Conservation (phyloP, 2,888 invertebrate species). For the Noctua pronuba region DNA sequence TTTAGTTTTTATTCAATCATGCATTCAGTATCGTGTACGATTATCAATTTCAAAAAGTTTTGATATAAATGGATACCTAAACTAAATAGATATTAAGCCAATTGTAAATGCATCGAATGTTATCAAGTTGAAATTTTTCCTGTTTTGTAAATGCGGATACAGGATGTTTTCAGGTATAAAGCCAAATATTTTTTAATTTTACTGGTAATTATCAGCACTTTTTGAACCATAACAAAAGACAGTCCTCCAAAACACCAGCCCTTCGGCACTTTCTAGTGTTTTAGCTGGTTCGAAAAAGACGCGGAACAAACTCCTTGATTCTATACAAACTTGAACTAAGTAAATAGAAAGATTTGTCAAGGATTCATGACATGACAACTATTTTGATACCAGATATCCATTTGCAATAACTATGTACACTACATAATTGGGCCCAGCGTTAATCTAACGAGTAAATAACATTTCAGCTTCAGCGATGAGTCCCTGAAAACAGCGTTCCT, state of each 20-base stretch:
- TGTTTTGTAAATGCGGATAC: not conserved
- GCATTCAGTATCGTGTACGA: not conserved
- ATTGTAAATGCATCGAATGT: not conserved
- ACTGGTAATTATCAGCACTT: not conserved
- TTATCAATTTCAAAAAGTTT: not conserved
- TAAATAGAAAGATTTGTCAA: not conserved
- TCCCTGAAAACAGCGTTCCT: constrained; percentile 75
- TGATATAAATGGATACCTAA: not conserved
- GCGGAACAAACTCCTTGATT: not conserved
- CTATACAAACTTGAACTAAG: not conserved
- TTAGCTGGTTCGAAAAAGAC: not conserved
- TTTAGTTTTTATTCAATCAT: not conserved
- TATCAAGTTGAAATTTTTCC: not conserved
- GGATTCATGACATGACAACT: not conserved
- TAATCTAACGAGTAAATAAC: constrained; percentile 40
- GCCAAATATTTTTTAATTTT: not conserved
- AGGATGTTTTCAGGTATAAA: constrained; percentile 2
- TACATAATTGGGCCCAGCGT: constrained; percentile 33
- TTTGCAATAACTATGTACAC: constrained; percentile 28
- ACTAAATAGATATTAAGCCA: not conserved
- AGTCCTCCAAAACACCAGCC: not conserved
- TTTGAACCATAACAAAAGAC: not conserved
- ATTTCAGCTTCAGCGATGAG: constrained; percentile 76
- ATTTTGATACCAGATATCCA: not conserved
- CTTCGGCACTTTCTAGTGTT: not conserved